A percentile compares a stretch with the other conserved stretches of the same genome.
Conservation (phyloP, 2,888 invertebrate genomes). For the Aproaerema taeniolella region DNA sequence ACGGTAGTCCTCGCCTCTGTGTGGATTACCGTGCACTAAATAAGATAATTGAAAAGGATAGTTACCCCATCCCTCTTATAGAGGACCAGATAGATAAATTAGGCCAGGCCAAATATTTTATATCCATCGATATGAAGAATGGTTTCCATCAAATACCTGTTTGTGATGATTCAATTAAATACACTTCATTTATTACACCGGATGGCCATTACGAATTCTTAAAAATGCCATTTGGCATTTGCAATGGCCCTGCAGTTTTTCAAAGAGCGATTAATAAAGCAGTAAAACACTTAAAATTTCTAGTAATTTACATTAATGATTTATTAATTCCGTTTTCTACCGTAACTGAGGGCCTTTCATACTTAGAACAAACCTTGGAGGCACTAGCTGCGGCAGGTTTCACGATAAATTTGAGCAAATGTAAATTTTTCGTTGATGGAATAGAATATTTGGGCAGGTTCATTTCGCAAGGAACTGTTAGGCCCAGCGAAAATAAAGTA, state of each 20-base stretch:
- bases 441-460: slow-evolving; percentile 24
- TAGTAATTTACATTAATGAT: slow-evolving; percentile 22
- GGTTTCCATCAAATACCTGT: slow-evolving; percentile 20
- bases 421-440: slow-evolving; percentile 21
- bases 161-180: slow-evolving; percentile 14
- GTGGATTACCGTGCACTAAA: slow-evolving; percentile 23
- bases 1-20: slow-evolving; percentile 21
- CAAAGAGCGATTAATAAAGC: slow-evolving; percentile 21
- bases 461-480: slow-evolving; percentile 22
- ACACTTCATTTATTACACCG: slow-evolving; percentile 20
- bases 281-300: slow-evolving; percentile 17
- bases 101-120: slow-evolving; percentile 18
- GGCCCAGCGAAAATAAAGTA: slow-evolving; percentile 22
- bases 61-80: slow-evolving; percentile 23
- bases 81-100: slow-evolving; percentile 23
- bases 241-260: slow-evolving; percentile 22
- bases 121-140: slow-evolving; percentile 21
- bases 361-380: slow-evolving; percentile 14
- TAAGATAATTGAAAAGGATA: slow-evolving; percentile 19
- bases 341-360: slow-evolving; percentile 15
- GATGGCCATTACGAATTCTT: slow-evolving; percentile 21
- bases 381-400: slow-evolving; percentile 16
- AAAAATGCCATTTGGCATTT: slow-evolving; percentile 24
- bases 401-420: slow-evolving; percentile 18
- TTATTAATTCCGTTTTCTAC: slow-evolving; percentile 18